A percentile compares a stretch with the other conserved stretches of the same genome.
Evolutionary conservation across 2,888 invertebrate genomes (phyloP).

Genomic region (Epirrita christyi): DNA sequence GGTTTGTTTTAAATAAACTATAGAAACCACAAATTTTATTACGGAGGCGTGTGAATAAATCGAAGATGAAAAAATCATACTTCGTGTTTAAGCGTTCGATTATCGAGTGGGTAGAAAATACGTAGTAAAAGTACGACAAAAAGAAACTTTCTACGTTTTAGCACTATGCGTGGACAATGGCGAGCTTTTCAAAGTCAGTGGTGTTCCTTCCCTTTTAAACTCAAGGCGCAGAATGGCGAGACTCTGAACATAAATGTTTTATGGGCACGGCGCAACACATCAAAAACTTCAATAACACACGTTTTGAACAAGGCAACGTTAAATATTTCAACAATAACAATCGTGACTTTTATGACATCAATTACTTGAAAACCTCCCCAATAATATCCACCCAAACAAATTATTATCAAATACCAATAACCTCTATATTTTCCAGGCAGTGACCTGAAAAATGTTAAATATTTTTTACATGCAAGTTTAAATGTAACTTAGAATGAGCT

Average conservation of each 20-base stretch:
- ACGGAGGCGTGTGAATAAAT: slow-evolving; percentile 17
- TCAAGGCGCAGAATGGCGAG: slow-evolving; percentile 69
- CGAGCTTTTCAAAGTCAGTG: slow-evolving; percentile 60
- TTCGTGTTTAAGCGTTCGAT: slow-evolving; percentile 34
- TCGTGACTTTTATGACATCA: slow-evolving; percentile 21
- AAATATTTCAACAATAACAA: slow-evolving; percentile 23
- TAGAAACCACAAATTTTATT: slow-evolving; percentile 10
- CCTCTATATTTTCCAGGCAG: neutral
- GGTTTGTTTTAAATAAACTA: slow-evolving; percentile 20
- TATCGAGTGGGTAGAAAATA: slow-evolving; percentile 34
- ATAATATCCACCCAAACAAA: neutral
- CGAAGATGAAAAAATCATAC: slow-evolving; percentile 25
- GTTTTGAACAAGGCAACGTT: slow-evolving; percentile 24
- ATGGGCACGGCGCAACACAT: slow-evolving; percentile 71
- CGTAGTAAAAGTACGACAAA: slow-evolving; percentile 51
- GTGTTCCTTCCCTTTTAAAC: slow-evolving; percentile 69
- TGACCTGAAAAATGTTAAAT: neutral
- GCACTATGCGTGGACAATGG: slow-evolving; percentile 69
- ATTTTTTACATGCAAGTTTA: neutral
- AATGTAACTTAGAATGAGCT: too few species aligned
- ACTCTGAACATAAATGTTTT: slow-evolving; percentile 76
- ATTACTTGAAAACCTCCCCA: slow-evolving; percentile 9
- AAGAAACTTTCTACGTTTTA: slow-evolving; percentile 73
- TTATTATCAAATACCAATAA: neutral
- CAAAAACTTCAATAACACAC: slow-evolving; percentile 69